These are phyloP conservation scores for Heterodera schachtii DNA, from an alignment of 1,140 invertebrate genomes.

Conservation along the genomic window DNA sequence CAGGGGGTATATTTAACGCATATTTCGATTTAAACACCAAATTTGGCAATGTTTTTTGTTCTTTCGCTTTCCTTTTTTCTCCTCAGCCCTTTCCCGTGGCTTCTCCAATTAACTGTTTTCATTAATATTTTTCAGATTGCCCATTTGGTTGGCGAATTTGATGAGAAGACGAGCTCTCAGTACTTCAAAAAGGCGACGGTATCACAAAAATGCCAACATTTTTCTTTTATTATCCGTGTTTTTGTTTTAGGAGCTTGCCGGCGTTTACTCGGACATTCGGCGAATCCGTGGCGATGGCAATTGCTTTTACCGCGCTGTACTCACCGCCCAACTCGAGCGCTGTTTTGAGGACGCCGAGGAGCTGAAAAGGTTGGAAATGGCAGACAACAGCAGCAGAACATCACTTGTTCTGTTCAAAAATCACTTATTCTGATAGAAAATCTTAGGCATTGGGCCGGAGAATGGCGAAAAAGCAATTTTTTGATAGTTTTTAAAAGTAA, in stretches of 20 bases:
- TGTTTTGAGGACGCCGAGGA: constrained; percentile 40
- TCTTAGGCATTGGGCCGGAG: too few species aligned
- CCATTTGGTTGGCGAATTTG: constrained; percentile 24
- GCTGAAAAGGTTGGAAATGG: constrained; percentile 38
- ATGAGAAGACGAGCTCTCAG: constrained; percentile 34
- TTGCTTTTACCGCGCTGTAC: constrained; percentile 55
- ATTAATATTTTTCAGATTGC: constrained; percentile 33
- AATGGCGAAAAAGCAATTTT: too few species aligned
- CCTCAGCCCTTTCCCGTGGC: too few species aligned
- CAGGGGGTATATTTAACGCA: too few species aligned
- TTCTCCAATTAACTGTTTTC: constrained; percentile 32
- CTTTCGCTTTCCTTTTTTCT: too few species aligned
- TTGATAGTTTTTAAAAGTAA: background rate
- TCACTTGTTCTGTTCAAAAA: too few species aligned
- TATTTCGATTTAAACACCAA: too few species aligned
- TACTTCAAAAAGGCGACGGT: constrained; percentile 52
- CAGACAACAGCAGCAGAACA: too few species aligned
- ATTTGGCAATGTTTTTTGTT: too few species aligned
- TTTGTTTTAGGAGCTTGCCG: constrained; percentile 43
- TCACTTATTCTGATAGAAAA: too few species aligned
- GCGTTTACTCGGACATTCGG: constrained; percentile 48
- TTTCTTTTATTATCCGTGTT: background rate
- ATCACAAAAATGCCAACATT: background rate
- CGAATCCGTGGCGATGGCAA: constrained; percentile 57
- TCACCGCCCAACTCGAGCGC: constrained; percentile 49